phyloP scores from a whole-genome alignment of 2,888 invertebrate species.

The Plemyria rubiginata region DNA sequence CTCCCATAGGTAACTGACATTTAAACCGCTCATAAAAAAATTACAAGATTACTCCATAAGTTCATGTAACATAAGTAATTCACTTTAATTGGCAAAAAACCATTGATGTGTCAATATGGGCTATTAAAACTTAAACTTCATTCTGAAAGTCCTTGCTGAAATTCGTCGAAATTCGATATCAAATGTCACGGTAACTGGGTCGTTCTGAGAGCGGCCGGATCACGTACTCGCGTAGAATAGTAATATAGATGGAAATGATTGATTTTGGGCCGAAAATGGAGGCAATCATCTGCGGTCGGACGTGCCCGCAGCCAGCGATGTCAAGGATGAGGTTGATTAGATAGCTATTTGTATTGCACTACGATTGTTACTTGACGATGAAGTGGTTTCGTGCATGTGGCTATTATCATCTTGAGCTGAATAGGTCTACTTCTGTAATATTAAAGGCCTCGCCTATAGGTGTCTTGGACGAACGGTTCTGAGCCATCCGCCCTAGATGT shows the following conservation, averaged over 20 bases:
- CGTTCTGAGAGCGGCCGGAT: slow-evolving; percentile 58
- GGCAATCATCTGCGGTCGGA: slow-evolving; percentile 55
- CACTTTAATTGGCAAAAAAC: slow-evolving; percentile 27
- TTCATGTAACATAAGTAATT: neutral
- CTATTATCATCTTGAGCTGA: neutral
- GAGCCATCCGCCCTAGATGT: too few relatives aligned
- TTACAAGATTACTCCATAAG: slow-evolving; percentile 8
- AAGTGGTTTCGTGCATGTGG: slow-evolving; percentile 3
- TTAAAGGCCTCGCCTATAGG: too few relatives aligned
- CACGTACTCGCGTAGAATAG: slow-evolving; percentile 56
- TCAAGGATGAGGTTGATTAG: slow-evolving; percentile 61
- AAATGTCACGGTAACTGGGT: slow-evolving; percentile 63
- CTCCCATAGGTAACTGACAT: neutral
- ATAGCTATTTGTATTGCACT: slow-evolving; percentile 29
- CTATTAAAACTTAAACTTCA: slow-evolving; percentile 39
- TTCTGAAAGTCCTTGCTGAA: slow-evolving; percentile 49
- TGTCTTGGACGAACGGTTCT: too few relatives aligned
- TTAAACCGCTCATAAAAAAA: slow-evolving; percentile 4
- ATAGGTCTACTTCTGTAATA: neutral
- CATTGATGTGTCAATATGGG: slow-evolving; percentile 44
- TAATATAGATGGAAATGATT: slow-evolving; percentile 60
- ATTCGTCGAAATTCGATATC: slow-evolving; percentile 51
- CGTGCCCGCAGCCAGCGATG: slow-evolving; percentile 54
- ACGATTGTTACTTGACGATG: slow-evolving; percentile 4
- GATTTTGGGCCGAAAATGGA: slow-evolving; percentile 58